Evolutionary conservation across 2,797 vertebrate species (phyloP).

Genomic region (Epinephelus awoara): DNA sequence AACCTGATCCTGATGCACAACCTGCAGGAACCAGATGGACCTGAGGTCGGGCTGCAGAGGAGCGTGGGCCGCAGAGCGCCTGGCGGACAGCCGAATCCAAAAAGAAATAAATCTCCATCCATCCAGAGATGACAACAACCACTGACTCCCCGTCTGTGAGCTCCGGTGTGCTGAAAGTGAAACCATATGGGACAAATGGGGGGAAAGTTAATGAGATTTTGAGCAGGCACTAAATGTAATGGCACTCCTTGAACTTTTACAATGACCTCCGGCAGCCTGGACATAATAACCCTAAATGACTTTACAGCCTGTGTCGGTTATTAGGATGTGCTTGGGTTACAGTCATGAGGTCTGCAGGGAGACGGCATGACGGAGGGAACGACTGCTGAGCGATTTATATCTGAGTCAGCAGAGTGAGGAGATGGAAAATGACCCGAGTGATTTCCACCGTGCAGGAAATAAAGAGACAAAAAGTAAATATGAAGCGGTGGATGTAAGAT

Average conservation of each 20-base stretch:
- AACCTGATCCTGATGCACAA: constrained; percentile 13
- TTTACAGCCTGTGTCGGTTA: constrained; percentile 57
- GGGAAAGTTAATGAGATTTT: constrained; percentile 57
- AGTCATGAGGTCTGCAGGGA: constrained; percentile 26
- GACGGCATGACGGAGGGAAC: not conserved
- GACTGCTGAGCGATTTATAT: not conserved
- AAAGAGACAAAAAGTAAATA: not conserved
- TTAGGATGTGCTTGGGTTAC: constrained; percentile 37
- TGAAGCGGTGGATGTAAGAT: no score
- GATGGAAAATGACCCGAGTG: constrained; percentile 29
- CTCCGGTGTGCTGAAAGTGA: constrained; percentile 38
- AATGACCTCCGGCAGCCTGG: constrained; percentile 46
- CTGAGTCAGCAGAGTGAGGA: constrained; percentile 34
- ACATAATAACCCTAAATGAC: constrained; percentile 50
- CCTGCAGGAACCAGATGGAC: constrained; percentile 16
- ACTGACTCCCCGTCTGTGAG: constrained; percentile 8
- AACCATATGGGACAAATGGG: constrained; percentile 55
- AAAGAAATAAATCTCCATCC: constrained; percentile 34
- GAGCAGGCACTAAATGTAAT: constrained; percentile 58
- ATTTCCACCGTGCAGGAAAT: constrained; percentile 15
- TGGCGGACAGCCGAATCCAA: not conserved
- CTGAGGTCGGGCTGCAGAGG: not conserved
- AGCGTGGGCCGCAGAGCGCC: not conserved
- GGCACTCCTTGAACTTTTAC: constrained; percentile 56
- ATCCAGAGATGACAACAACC: constrained; percentile 23